Evolutionary conservation across 2,888 invertebrate species (phyloP).

Genomic region (Stenodera caucasica): DNA sequence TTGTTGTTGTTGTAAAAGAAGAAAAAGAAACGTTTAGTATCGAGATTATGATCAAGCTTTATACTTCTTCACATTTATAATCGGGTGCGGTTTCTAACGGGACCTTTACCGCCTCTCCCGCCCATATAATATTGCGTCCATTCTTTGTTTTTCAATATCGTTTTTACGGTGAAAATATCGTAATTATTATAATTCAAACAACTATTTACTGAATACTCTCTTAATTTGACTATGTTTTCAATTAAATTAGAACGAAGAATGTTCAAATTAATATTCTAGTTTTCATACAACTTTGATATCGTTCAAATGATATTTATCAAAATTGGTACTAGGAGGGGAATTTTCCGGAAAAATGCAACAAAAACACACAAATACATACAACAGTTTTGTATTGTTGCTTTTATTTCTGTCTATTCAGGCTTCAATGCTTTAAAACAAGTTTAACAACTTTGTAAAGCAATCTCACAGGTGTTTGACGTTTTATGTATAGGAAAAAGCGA

Average conservation of each 20-base stretch:
- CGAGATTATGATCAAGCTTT: not conserved
- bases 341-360: no score
- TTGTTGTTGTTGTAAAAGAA: not conserved
- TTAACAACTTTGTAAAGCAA: slow-evolving; percentile 29
- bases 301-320: not conserved
- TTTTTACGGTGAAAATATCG: no score
- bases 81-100: slow-evolving; percentile 7
- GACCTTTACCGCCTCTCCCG: not conserved
- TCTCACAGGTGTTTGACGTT: slow-evolving; percentile 30
- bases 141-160: not conserved
- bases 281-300: not conserved
- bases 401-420: slow-evolving; percentile 10
- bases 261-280: no score
- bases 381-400: slow-evolving; percentile 1
- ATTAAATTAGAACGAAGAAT: not conserved
- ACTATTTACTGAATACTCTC: no score
- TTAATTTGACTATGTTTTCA: not conserved
- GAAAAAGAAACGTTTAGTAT: not conserved
- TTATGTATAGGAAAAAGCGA: slow-evolving; percentile 18
- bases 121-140: not conserved
- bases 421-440: slow-evolving; percentile 24
- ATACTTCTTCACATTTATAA: slow-evolving; percentile 1
- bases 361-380: not conserved
- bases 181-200: no score
- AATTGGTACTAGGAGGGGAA: no score